Conservation (phyloP, 2,888 invertebrate species). For the Timandra comae region DNA sequence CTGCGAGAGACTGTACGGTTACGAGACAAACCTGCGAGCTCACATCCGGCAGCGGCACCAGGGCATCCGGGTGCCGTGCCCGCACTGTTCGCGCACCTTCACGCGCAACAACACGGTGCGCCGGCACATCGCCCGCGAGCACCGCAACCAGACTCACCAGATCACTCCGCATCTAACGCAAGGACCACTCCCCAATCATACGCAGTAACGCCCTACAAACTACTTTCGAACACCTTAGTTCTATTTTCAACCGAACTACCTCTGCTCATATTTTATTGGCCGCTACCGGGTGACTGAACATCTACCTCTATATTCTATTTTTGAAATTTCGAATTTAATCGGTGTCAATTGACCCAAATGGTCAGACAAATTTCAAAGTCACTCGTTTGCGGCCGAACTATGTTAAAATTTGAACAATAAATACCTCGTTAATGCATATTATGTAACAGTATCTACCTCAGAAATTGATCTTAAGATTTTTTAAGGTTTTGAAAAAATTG, state of each 20-base stretch:
- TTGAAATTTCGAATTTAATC: slow-evolving; percentile 17
- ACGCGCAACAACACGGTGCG: slow-evolving; percentile 95
- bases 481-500: slow-evolving; percentile 65
- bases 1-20: slow-evolving; percentile 94
- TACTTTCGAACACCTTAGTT: slow-evolving; percentile 23
- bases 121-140: slow-evolving; percentile 92
- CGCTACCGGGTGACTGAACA: slow-evolving; percentile 34
- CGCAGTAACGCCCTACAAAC: slow-evolving; percentile 66
- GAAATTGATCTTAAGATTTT: slow-evolving; percentile 73
- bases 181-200: slow-evolving; percentile 78
- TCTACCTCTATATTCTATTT: slow-evolving; percentile 29
- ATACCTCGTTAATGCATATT: slow-evolving; percentile 73
- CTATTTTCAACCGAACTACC: slow-evolving; percentile 61
- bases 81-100: slow-evolving; percentile 92
- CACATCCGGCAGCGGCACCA: slow-evolving; percentile 95
- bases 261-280: slow-evolving; percentile 41
- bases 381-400: slow-evolving; percentile 35
- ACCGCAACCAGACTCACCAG: slow-evolving; percentile 86
- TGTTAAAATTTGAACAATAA: slow-evolving; percentile 59
- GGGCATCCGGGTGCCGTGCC: slow-evolving; percentile 93
- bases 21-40: slow-evolving; percentile 93
- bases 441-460: slow-evolving; percentile 73
- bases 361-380: slow-evolving; percentile 21
- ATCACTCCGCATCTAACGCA: slow-evolving; percentile 80
- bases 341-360: slow-evolving; percentile 15